Evolutionary conservation across 2,888 invertebrate genomes (phyloP), one percentile per base, ranked within the genome.

Genomic region (Julus scandinavius): DNA sequence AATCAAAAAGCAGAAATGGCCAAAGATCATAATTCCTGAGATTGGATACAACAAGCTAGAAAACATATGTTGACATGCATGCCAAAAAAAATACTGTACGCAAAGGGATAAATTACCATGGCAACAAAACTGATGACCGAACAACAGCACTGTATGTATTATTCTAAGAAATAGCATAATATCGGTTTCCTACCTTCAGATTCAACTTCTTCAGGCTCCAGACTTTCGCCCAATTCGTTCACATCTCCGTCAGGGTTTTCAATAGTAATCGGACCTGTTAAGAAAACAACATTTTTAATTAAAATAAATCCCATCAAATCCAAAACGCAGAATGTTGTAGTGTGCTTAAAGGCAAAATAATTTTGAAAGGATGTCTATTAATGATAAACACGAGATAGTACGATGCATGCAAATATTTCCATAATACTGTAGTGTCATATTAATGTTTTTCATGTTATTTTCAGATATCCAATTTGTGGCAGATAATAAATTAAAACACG

Each of bases 171-270:
- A 72, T 45, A 29, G 17, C 29, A 72, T 72, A 20, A 72, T 20
- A 72, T 72, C 63, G 20, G 63, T 72, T 72, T 72, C 63, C 63
- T 72, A 72, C 63, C 63, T 72, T 72, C 63, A 72, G 63, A 72
- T 7, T 72, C 63, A 9, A 72, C 63, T 72, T 72, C 63, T 20
- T n/a, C 63, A 20, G 20, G 5, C 6, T 72, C 63, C 63, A 72
- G 4, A 20, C 20, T 9, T 72, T 72, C 63, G 63, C 20, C 63
- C 63, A 72, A 72, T 72, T 72, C 63, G 20, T 72, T 72, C 63
- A 72, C 20, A 20, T 72, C 20, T 29, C 20, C 63, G 20, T 72
- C 63, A 20, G 7, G 17, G 63, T 72, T 72, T 72, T 20, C 63
- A 6, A 20, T 11, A 20, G 63, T 72, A 72, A 72, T 72, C 63